Evolutionary conservation across 2,888 invertebrate genomes (phyloP), one percentile per base, ranked within the genome.

Genomic region (Nemapogon koenigi): DNA sequence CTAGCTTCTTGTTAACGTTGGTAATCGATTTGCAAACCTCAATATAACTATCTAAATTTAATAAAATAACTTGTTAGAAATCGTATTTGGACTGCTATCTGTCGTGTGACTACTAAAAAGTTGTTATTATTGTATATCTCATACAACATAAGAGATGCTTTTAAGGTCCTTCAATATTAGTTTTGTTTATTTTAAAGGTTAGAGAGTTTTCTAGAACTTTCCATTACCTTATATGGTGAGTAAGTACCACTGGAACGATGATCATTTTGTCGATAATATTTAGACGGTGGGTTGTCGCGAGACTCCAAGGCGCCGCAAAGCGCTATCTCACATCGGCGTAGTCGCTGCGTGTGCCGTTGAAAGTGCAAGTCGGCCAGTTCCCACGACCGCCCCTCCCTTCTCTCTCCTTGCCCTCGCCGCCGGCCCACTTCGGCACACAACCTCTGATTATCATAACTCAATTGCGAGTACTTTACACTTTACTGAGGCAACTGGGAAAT

Each of bases 321-420:
- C 45, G 46, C 49, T 52, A 53, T 51, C 53, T 65, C 59, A 57
- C 65, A 62, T 62, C 59, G 53, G 18, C 15, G n/a, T n/a, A n/a
- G n/a, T n/a, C 49, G 52, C 51, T n/a, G 54, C 57, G 55, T 57
- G 61, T 64, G 57, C 59, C 57, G 57, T 59, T 62, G 75, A 76
- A 75, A 76, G 76, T 68, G 76, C 75, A 73, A 76, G 76, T 75
- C 52, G 50, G 62, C 67, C 61, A 65, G 64, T 71, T 73, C 73
- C 59, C 75, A 75, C 71, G 73, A 62, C 60, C 61, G 58, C 47
- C 48, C 53, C 51, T 45, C 52, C 52, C 50, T n/a, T 41, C 40
- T 41, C 44, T 36, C n/a, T n/a, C n/a, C n/a, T n/a, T 45, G 46
- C 49, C 52, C 45, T 48, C 26, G 11, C 51, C 49, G 47, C 43